phyloP scores from a whole-genome alignment of 2,888 invertebrate genomes.

The Scaptodrosophila latifasciaeformis region DNA sequence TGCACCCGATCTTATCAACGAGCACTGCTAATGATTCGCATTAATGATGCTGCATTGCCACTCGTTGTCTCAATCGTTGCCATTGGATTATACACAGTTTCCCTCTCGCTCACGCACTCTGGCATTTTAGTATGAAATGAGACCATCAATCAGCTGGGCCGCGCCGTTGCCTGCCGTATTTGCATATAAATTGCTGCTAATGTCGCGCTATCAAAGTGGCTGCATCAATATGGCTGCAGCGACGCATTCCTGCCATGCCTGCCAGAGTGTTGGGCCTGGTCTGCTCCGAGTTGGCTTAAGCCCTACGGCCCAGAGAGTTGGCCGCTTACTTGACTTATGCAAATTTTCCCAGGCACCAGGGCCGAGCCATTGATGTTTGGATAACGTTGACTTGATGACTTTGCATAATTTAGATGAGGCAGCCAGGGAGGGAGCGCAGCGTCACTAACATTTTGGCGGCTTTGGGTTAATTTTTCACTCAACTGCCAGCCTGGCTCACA shows the following conservation, averaged over 20 bases:
- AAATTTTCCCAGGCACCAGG: slow-evolving; percentile 60
- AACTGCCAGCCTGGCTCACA: slow-evolving; percentile 48
- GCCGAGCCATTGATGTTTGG: slow-evolving; percentile 56
- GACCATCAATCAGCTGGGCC: slow-evolving; percentile 71
- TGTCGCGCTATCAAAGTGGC: slow-evolving; percentile 73
- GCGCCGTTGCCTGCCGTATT: slow-evolving; percentile 58
- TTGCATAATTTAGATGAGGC: slow-evolving; percentile 61
- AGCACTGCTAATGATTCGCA: slow-evolving; percentile 63
- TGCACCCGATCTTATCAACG: slow-evolving; percentile 65
- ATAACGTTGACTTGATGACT: slow-evolving; percentile 69
- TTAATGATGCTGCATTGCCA: slow-evolving; percentile 53
- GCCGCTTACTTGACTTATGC: slow-evolving; percentile 45
- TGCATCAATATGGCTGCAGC: slow-evolving; percentile 63
- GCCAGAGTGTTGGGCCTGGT: slow-evolving; percentile 20
- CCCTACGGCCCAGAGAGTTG: slow-evolving; percentile 32
- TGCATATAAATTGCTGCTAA: slow-evolving; percentile 76
- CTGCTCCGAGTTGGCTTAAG: slow-evolving; percentile 27
- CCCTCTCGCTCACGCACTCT: slow-evolving; percentile 31
- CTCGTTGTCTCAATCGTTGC: background rate
- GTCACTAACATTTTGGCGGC: slow-evolving; percentile 28
- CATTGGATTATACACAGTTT: background rate
- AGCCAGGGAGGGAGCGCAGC: slow-evolving; percentile 17
- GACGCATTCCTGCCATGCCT: slow-evolving; percentile 38
- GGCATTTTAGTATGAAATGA: slow-evolving; percentile 65
- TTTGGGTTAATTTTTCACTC: slow-evolving; percentile 61